A percentile compares a stretch with the other conserved stretches of the same genome.
phyloP scores from a whole-genome alignment of 2,113 vertebrate species.

The Sterrhoptilus dennistouni region DNA sequence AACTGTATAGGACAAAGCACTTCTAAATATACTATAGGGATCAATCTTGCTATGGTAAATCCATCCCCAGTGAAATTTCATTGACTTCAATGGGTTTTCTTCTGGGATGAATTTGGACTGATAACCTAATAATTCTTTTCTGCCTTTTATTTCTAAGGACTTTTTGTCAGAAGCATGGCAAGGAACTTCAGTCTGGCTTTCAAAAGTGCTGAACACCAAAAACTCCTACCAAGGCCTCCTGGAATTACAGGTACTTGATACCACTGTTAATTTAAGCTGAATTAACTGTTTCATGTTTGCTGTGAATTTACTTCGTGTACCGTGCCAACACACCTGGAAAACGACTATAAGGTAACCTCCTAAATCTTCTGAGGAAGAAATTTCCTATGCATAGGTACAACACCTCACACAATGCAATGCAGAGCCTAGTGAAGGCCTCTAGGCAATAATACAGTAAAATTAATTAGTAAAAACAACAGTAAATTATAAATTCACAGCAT shows the following conservation, averaged over 20 bases:
- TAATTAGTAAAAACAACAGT: neutral
- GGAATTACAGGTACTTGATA: neutral
- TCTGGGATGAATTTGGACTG: constrained; percentile 40
- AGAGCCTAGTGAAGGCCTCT: neutral
- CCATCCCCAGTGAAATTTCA: constrained; percentile 15
- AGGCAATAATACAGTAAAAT: neutral
- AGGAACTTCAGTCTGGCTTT: constrained; percentile 13
- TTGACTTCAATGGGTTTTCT: constrained; percentile 33
- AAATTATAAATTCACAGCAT: neutral
- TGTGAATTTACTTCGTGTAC: neutral
- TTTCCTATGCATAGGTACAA: neutral
- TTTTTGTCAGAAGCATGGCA: constrained; percentile 8
- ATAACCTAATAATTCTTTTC: constrained; percentile 52
- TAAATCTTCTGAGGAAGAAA: neutral
- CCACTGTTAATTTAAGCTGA: neutral
- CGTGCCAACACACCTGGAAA: neutral
- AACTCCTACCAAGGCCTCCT: neutral
- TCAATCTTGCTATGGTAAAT: constrained; percentile 37
- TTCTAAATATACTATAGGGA: constrained; percentile 43
- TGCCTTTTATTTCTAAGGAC: constrained; percentile 20
- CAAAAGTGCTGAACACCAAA: constrained; percentile 13
- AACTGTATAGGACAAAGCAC: constrained; percentile 45
- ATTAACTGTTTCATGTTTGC: neutral
- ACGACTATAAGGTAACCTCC: neutral
- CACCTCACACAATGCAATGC: neutral